Evolutionary conservation across 2,797 vertebrate species (phyloP), one percentile per base, ranked within the genome.

Genomic region (Spinibarbus caldwelli): DNA sequence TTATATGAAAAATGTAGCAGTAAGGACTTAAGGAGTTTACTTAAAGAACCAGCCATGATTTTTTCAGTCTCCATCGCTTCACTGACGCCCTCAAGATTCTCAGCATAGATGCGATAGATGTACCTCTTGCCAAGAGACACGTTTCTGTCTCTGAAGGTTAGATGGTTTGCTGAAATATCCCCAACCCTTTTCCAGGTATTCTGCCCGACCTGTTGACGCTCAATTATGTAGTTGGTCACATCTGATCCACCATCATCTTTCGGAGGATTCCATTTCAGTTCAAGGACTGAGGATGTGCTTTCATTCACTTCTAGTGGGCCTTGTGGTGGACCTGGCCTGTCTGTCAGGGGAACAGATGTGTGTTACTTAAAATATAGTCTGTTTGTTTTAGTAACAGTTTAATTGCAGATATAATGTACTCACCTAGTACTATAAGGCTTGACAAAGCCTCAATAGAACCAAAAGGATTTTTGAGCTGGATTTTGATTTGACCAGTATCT

Each of bases 91-190:
- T 97, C 96, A 0, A 93, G 91, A 0, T 92, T 97, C 90, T 95
- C 87, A 0, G 96, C 96, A 57, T 91, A 91, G 89, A 98, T 95
- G 3, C 95, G 95, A 93, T 97, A 98, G 88, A 92, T 91, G 52
- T 97, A 98, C 91, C 93, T 97, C 64, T 80, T 91, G 17, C 96
- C 97, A 21, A 87, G 94, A 10, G 97, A 96, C 78, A 97, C 95
- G 2, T 91, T 86, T 0, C 89, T 95, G 0, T 96, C 96, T 29
- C 94, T 94, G 88, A 94, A 95, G 47, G 87, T 93, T 62, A 93
- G 90, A 83, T 89, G 91, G 7, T 87, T 91, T 0, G 91, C 89
- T 43, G 15, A 83, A 59, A 90, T 83, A 88, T 97, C 95, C 8
- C 95, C 97, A 78, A 96, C 52, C 79, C 94, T 94, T 87, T 94